phyloP scores from a whole-genome alignment of 2,888 invertebrate species.

The Lobophora halterata region DNA sequence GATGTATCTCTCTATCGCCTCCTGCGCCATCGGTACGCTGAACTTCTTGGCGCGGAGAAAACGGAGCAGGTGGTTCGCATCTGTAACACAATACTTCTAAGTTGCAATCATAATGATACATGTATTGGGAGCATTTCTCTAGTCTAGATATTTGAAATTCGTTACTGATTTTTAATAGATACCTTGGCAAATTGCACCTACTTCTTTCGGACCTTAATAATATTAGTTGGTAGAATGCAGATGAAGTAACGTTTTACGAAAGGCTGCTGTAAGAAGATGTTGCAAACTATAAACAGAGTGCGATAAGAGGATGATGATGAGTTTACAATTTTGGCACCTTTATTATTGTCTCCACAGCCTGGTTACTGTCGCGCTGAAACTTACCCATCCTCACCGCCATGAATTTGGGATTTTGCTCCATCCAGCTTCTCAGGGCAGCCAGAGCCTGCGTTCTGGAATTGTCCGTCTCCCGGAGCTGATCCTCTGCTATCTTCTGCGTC shows the following conservation, averaged over 20 bases:
- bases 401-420: slow-evolving; percentile 86
- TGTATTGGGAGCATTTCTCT: too few relatives aligned
- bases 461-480: slow-evolving; percentile 86
- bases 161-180: too few relatives aligned
- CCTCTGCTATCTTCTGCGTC: slow-evolving; percentile 82
- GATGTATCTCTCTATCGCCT: slow-evolving; percentile 88
- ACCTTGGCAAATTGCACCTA: too few relatives aligned
- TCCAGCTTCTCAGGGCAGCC: slow-evolving; percentile 84
- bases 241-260: too few relatives aligned
- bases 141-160: too few relatives aligned
- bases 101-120: background rate
- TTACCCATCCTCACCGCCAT: slow-evolving; percentile 85
- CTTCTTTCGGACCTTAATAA: too few relatives aligned
- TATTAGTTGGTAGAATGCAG: too few relatives aligned
- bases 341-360: too few relatives aligned
- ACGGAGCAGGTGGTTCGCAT: slow-evolving; percentile 85
- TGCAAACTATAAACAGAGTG: too few relatives aligned
- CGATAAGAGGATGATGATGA: too few relatives aligned
- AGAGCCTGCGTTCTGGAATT: slow-evolving; percentile 83
- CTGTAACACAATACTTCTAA: slow-evolving; percentile 65
- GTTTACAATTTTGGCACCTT: too few relatives aligned
- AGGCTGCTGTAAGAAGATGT: too few relatives aligned
- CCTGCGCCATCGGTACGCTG: slow-evolving; percentile 89
- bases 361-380: background rate
- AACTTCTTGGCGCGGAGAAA: slow-evolving; percentile 91